These are phyloP conservation scores for Diachasmimorpha longicaudata DNA, from an alignment of 1,140 invertebrate species.

Conservation along the genomic window DNA sequence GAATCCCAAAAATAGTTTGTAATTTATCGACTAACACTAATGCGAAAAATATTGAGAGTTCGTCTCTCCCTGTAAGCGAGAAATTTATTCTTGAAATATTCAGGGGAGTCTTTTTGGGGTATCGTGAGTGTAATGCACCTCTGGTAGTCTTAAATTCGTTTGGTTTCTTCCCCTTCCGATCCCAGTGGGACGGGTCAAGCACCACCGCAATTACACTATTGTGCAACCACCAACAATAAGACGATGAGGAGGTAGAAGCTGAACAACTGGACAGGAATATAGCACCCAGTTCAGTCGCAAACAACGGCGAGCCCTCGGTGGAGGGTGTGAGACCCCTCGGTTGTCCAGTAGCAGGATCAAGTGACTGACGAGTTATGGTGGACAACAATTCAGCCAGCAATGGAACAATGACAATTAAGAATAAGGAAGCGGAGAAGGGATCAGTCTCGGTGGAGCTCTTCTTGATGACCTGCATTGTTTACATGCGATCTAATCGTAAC, in stretches of 20 bases:
- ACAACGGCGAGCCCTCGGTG: slow-evolving; percentile 31
- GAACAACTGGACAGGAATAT: slow-evolving; percentile 38
- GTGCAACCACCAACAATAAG: background rate
- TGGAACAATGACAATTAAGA: slow-evolving; percentile 39
- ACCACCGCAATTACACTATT: slow-evolving; percentile 4
- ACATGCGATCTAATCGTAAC: slow-evolving; percentile 7
- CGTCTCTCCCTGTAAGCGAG: background rate
- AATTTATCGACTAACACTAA: too few species aligned
- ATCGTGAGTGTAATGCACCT: slow-evolving; percentile 11
- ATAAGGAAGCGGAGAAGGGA: slow-evolving; percentile 20
- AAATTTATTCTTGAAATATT: background rate
- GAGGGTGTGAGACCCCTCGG: slow-evolving; percentile 24
- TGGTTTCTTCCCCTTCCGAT: background rate
- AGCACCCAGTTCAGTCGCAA: slow-evolving; percentile 57
- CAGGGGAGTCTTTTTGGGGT: background rate
- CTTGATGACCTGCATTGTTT: background rate
- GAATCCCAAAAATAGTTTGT: too few species aligned
- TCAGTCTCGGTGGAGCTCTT: slow-evolving; percentile 25
- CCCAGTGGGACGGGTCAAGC: background rate
- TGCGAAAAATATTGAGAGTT: too few species aligned
- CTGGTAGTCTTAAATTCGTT: slow-evolving; percentile 26
- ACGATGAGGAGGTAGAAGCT: slow-evolving; percentile 7
- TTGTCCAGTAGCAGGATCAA: background rate
- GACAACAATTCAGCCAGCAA: slow-evolving; percentile 13
- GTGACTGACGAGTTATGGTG: background rate